Base-by-base conservation (phyloP, 2,888 invertebrate genomes). In the Halocaridina rubra region DNA sequence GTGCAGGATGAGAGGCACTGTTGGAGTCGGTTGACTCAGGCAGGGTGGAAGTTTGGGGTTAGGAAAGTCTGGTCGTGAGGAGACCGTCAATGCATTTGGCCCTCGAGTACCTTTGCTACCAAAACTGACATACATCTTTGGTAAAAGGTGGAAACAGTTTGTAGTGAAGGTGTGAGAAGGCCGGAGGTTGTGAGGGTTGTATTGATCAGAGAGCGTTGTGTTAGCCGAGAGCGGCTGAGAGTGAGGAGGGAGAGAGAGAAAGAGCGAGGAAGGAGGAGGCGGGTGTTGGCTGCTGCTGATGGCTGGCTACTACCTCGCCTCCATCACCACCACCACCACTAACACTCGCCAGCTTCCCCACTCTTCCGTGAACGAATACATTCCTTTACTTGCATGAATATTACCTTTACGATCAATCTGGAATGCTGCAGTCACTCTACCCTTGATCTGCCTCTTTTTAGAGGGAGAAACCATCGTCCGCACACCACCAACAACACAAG, bases 391-490 rank as follows among this genome's bases (percentile, higher is more conserved):
- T 24, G 53, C 53, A 16, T 2, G 7, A 53, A 30, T 30, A 77
- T 76, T 76, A 84, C 82, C 82, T 84, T 78, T 84, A 30, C 82
- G 82, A 57, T 84, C 77, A 72, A 53, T 61, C 59, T 78, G 77
- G 57, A 61, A 74, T 77, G 77, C 82, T 71, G 72, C 72, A 22
- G 69, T 78, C 82, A 78, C 82, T 84, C 82, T 84, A 30, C 82
- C 82, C 82, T 84, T 84, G 77, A 86, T 78, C 81, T 86, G 81
- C 81, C 86, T 86, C 81, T 86, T 86, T 69, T 86, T 86, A 67
- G 81, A 81, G 86, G 86, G 86, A 79, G 86, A 86, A 81, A 86
- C 86, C 86, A 86, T 86, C 86, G 86, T 86, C 86, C 81, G 86
- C 72, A 81, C 74, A 81, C 81, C 86, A n/a, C n/a, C n/a, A n/a